Evolutionary conservation across 2,888 invertebrate genomes (phyloP).

Genomic region (Rhingia campestris): DNA sequence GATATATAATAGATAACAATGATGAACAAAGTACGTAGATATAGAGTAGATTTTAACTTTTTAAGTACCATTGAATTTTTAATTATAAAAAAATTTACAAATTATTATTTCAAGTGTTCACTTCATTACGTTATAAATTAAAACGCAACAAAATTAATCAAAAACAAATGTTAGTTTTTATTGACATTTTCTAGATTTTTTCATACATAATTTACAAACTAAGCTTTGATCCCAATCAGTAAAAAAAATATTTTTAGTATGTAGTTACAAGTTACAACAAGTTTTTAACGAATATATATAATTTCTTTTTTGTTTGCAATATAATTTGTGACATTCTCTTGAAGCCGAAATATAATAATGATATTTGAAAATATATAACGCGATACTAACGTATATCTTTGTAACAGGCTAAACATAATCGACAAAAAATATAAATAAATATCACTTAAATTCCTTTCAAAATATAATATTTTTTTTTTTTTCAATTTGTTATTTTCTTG

Average conservation of each 20-base stretch:
- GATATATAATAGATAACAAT: constrained; percentile 39
- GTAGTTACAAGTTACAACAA: constrained; percentile 23
- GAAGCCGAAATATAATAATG: constrained; percentile 21
- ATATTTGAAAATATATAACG: constrained; percentile 40
- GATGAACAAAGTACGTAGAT: constrained; percentile 40
- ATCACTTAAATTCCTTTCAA: constrained; percentile 62
- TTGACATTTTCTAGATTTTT: constrained; percentile 29
- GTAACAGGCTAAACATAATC: constrained; percentile 46
- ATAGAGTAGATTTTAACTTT: constrained; percentile 42
- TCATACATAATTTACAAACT: constrained; percentile 24
- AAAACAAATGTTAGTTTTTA: constrained; percentile 25
- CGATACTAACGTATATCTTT: constrained; percentile 36
- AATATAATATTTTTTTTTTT: constrained; percentile 35
- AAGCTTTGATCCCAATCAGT: constrained; percentile 49
- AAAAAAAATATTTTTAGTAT: constrained; percentile 34
- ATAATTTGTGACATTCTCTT: constrained; percentile 59
- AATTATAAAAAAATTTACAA: constrained; percentile 45
- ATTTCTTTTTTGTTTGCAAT: neutral
- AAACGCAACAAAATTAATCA: constrained; percentile 6
- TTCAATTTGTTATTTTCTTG: constrained; percentile 15
- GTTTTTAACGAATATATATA: constrained; percentile 17
- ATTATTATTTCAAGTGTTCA: constrained; percentile 24
- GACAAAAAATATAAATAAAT: constrained; percentile 65
- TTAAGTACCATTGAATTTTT: constrained; percentile 65
- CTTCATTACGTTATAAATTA: constrained; percentile 25